Percentiles rank a stretch among this genome's conserved stretches.
These are phyloP conservation scores for Trichoplusia ni DNA, from an alignment of 1,140 invertebrate species.

Conservation along the genomic window DNA sequence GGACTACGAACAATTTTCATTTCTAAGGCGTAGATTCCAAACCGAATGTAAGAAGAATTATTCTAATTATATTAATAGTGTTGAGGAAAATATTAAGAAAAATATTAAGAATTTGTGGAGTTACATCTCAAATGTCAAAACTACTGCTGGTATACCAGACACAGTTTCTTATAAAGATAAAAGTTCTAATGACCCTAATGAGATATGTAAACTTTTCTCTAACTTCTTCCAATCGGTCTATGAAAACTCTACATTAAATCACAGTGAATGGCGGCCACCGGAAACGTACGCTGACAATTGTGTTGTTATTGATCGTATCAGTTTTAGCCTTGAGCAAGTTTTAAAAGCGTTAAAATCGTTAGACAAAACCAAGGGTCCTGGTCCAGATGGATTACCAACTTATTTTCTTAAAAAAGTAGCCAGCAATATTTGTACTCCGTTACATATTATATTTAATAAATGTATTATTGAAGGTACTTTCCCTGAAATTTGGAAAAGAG, in stretches of 20 bases:
- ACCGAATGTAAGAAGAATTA: not conserved
- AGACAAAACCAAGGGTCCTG: slow-evolving; percentile 26
- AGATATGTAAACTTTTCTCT: slow-evolving; percentile 30
- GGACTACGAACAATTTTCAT: slow-evolving; percentile 30
- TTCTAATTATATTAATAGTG: not conserved
- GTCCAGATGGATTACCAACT: slow-evolving; percentile 16
- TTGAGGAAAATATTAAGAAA: slow-evolving; percentile 6
- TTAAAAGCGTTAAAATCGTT: not conserved
- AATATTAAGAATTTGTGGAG: slow-evolving; percentile 30
- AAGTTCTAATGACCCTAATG: not conserved
- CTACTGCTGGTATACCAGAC: not conserved
- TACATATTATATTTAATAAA: slow-evolving; percentile 15
- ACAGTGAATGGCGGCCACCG: not conserved
- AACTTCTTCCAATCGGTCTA: slow-evolving; percentile 27
- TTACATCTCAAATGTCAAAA: not conserved
- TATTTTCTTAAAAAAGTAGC: slow-evolving; percentile 24
- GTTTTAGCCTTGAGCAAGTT: not conserved
- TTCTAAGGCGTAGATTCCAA: slow-evolving; percentile 6
- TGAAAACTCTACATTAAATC: not conserved
- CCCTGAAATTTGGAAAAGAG: slow-evolving; percentile 16
- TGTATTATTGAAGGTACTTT: slow-evolving; percentile 14
- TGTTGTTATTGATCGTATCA: not conserved
- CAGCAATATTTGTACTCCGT: not conserved
- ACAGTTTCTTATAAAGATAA: not conserved
- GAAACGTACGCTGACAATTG: not conserved